Base-by-base conservation (phyloP, 2,888 invertebrate species). In the Cetonia aurata region DNA sequence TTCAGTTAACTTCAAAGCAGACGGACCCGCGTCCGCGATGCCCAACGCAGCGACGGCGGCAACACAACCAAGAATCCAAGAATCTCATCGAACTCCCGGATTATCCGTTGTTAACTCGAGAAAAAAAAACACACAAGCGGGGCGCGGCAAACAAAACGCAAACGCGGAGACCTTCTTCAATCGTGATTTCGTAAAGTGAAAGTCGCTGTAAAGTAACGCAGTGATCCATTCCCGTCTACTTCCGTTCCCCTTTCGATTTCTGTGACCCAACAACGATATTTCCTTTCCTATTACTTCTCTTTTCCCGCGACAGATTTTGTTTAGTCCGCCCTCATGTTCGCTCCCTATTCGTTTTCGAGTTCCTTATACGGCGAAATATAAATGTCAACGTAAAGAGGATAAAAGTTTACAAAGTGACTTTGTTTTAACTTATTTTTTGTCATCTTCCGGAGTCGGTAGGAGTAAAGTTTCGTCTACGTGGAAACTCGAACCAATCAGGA, bases 1-100 rank as follows among this genome's bases (percentile, higher is more conserved):
- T 67, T 67, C 67, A 71, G 71, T 71, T 71, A 71, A 71, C 67
- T 67, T 48, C 44, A 19, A 9, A 55, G 3, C 15, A 12, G 50
- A 33, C 33, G 52, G 50, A 62, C 1, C 33, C 44, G 42, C 37
- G 37, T 37, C 37, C 37, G 3, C n/a, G n/a, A n/a, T 37, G 2
- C 10, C 37, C 37, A 37, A 37, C 9, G 10, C 50, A 62, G 33
- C 50, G 37, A 48, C 50, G 50, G 13, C 13, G 37, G 15, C n/a
- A 31, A 31, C 31, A 12, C 48, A 50, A 31, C 4, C 37, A 31
- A 33, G 37, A 33, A 33, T 17, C 13, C 48, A 48, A n/a, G 48
- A 13, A 12, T 37, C 37, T 37, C 10, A 37, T 37, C 37, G 37
- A 37, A 37, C 37, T 8, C 3, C 10, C 37, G 37, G 37, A 37